Evolutionary conservation across 2,888 invertebrate genomes (phyloP).

Genomic region (Dilophus febrilis): DNA sequence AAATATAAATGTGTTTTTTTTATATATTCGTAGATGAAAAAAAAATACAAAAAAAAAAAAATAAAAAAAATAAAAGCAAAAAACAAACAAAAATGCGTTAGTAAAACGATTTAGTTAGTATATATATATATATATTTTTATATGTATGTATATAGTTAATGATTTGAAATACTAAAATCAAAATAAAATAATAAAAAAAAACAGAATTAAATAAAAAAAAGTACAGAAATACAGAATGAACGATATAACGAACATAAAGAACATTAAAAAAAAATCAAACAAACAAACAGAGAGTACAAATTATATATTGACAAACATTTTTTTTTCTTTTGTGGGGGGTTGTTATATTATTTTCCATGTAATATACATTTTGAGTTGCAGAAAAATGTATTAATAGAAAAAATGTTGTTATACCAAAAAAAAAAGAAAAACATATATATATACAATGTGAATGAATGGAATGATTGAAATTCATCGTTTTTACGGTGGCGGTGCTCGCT

Average conservation of each 20-base stretch:
- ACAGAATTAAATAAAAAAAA: not conserved
- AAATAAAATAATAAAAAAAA: constrained; percentile 1
- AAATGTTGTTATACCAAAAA: no score
- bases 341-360: no score
- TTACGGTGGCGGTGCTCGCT: no score
- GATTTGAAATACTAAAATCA: constrained; percentile 4
- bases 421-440: no score
- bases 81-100: constrained; percentile 7
- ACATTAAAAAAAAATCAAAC: not conserved
- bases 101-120: constrained; percentile 3
- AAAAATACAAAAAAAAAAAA: no score
- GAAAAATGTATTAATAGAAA: no score
- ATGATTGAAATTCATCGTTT: no score
- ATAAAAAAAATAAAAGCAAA: constrained; percentile 4
- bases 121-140: not conserved
- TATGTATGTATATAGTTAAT: constrained; percentile 1
- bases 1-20: no score
- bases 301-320: no score
- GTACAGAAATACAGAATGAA: not conserved
- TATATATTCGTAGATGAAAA: constrained; percentile 6
- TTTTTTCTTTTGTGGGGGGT: no score
- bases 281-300: not conserved
- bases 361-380: no score
- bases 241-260: not conserved
- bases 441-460: no score